Evolutionary conservation across 2,888 invertebrate species (phyloP), one percentile per base, ranked within the genome.

Genomic region (Drosophila pullipes): DNA sequence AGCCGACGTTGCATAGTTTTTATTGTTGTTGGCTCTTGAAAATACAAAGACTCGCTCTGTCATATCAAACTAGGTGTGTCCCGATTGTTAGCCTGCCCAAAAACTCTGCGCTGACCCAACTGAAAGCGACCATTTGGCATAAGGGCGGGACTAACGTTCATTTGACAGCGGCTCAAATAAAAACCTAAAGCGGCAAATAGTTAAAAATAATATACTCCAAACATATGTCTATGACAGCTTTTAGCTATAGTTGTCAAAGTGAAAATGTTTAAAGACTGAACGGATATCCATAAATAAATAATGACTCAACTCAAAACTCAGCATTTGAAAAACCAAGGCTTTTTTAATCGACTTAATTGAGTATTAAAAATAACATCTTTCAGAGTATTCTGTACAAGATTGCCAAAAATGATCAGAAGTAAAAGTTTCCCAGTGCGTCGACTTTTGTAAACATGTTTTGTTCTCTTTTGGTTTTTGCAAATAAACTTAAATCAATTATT

Each of bases 1-100:
- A 83, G 62, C 30, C 53, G 28, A 62, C 31, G 57, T 22, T 52
- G 68, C 78, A 67, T 61, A 61, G 60, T 41, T 6, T 6, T 9
- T 25, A 55, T n/a, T 54, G 54, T 37, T 37, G 30, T 30, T 28
- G 16, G 18, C 28, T 37, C 16, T 37, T n/a, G 22, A 11, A 13
- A 22, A 44, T 22, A 44, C 49, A 49, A 73, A 71, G 33, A 60
- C 47, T 69, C 39, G 30, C 50, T 31, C 44, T 62, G 64, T 74
- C 74, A 68, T 75, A 52, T 33, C 53, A 35, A 55, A 25, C 60
- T 55, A 61, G 78, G 78, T 76, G 78, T 78, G 81, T 67, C 22
- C 33, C 30, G 28, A 47, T 72, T 57, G 60, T 60, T 71, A 37
- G 25, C 28, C 28, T 18, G n/a, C 16, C 11, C 59, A 18, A 39